Conservation (phyloP, 1,140 invertebrate species). For the Eriocheir sinensis region DNA sequence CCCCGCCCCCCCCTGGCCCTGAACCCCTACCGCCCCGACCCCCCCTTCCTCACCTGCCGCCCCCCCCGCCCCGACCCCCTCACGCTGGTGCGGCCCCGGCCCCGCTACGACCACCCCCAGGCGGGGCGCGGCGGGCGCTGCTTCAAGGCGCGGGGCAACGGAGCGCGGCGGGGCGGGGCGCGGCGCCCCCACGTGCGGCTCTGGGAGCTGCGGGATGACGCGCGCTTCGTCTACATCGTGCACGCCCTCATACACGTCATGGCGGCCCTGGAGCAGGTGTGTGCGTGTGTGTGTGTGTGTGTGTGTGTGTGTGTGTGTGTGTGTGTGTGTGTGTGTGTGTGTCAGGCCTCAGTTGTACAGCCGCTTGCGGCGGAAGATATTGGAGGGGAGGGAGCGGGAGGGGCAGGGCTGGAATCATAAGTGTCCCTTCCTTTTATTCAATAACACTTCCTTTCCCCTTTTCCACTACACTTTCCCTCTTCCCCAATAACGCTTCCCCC, state of each 20-base stretch:
- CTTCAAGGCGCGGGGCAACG: slow-evolving; percentile 27
- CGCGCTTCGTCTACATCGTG: slow-evolving; percentile 77
- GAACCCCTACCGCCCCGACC: background rate
- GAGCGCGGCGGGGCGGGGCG: background rate
- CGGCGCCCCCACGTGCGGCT: slow-evolving; percentile 47
- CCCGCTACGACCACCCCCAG: background rate
- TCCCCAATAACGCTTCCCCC: too few relatives aligned
- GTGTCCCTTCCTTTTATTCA: too few relatives aligned
- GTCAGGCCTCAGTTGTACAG: too few relatives aligned
- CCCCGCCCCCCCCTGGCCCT: background rate
- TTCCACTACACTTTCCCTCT: too few relatives aligned
- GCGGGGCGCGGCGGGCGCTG: background rate
- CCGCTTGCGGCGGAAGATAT: too few relatives aligned
- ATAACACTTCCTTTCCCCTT: too few relatives aligned
- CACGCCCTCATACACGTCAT: slow-evolving; percentile 74
- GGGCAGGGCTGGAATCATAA: too few relatives aligned
- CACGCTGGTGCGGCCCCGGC: background rate
- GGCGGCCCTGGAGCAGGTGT: slow-evolving; percentile 77
- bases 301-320: too few relatives aligned
- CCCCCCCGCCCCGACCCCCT: background rate
- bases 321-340: too few relatives aligned
- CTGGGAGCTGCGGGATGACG: slow-evolving; percentile 76
- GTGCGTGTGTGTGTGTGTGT: too few relatives aligned
- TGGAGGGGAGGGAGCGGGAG: too few relatives aligned
- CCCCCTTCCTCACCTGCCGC: background rate